These are phyloP conservation scores for Camponotus pennsylvanicus DNA, from an alignment of 1,140 invertebrate species.

Conservation along the genomic window DNA sequence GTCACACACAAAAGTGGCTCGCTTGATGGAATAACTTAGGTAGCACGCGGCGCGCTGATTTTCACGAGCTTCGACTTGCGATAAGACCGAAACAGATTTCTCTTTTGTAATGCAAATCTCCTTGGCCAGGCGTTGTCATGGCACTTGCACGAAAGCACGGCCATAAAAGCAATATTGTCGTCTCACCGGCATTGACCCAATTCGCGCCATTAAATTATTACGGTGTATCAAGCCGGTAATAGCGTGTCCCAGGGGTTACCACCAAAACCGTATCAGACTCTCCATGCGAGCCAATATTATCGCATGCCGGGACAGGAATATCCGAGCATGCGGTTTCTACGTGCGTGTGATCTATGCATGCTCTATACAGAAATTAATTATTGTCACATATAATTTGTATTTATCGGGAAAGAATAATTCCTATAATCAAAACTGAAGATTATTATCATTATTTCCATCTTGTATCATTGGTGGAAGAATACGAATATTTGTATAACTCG, in stretches of 20 bases:
- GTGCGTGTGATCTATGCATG: not conserved
- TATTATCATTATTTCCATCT: not conserved
- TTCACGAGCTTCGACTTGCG: conserved; percentile 17
- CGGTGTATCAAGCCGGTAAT: conserved; percentile 68
- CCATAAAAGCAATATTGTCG: conserved; percentile 65
- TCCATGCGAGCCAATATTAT: conserved; percentile 64
- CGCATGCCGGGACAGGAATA: conserved; percentile 35
- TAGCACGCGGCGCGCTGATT: conserved; percentile 4
- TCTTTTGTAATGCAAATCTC: conserved; percentile 71
- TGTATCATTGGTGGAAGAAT: not conserved
- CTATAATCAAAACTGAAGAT: not conserved
- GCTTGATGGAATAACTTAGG: not conserved
- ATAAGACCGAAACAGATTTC: conserved; percentile 53
- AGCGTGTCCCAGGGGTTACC: conserved; percentile 63
- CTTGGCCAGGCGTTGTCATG: not conserved
- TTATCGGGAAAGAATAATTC: not conserved
- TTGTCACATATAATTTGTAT: too few relatives aligned
- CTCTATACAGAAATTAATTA: conserved; percentile 15
- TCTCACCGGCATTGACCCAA: conserved; percentile 75
- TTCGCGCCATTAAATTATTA: conserved; percentile 73
- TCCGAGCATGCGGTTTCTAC: conserved; percentile 10
- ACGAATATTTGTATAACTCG: not conserved
- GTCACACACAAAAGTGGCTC: not conserved
- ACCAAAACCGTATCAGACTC: conserved; percentile 68
- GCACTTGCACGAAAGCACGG: conserved; percentile 30